Evolutionary conservation across 2,113 vertebrate species (phyloP).

Genomic region (Phalacrocorax carbo): DNA sequence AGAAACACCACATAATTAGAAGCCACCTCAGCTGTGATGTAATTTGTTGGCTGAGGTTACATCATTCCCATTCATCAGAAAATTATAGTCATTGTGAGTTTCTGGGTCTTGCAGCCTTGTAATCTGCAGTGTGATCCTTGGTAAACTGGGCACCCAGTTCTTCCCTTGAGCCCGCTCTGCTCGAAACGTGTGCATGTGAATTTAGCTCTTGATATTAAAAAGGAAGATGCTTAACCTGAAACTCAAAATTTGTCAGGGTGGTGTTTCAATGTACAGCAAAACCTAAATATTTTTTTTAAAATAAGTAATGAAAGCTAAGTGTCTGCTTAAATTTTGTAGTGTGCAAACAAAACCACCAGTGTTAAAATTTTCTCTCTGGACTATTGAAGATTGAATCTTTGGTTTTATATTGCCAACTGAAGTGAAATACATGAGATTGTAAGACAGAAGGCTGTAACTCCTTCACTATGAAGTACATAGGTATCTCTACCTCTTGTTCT

Average conservation of each 20-base stretch:
- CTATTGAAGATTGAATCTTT: neutral
- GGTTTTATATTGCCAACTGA: neutral
- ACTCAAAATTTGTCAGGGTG: neutral
- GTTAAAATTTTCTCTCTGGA: constrained; percentile 25
- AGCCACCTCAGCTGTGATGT: neutral
- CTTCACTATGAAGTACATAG: constrained; percentile 47
- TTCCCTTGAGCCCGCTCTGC: neutral
- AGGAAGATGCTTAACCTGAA: constrained; percentile 13
- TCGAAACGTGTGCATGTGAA: neutral
- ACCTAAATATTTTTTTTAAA: neutral
- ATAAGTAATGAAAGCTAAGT: neutral
- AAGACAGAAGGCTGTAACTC: constrained; percentile 20
- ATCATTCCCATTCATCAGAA: neutral
- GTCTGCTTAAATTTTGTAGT: neutral
- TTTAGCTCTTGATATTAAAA: neutral
- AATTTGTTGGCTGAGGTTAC: neutral
- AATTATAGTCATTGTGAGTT: neutral
- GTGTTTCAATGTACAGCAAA: neutral
- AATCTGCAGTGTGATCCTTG: neutral
- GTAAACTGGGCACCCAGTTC: neutral
- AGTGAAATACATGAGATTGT: constrained; percentile 23
- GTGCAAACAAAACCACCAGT: constrained; percentile 3
- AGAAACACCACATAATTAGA: neutral
- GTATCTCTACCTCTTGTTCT: constrained; percentile 60
- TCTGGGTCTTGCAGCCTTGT: neutral